Evolutionary conservation across 2,113 vertebrate species (phyloP), one percentile per base, ranked within the genome.

Genomic region (Empidonax traillii): DNA sequence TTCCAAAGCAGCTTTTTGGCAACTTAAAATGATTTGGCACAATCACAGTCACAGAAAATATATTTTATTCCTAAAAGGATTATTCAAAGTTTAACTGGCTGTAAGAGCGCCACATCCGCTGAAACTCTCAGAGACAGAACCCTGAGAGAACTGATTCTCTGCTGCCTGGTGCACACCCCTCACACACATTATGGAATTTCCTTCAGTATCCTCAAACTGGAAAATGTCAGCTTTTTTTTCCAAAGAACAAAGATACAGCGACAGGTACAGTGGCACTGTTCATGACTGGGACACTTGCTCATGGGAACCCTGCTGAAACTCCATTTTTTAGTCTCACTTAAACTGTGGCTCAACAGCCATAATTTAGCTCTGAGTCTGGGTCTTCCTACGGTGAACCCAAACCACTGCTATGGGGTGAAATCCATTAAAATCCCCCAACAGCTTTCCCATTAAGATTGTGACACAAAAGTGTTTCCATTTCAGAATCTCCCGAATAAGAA

Each of bases 61-160:
- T 85, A 95, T 85, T 95, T 91, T 94, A 90, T 93, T 96, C 95
- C 95, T 97, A 73, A 95, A 96, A 95, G 89, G 95, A 96, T 97
- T 96, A 95, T 97, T 94, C 84, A 91, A 91, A 95, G 89, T 96
- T 94, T 97, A 96, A 91, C 87, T 41, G 84, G 41, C 85, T 96
- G 62, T 89, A 91, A 85, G 87, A 95, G 74, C 6, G 2, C 62
- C 80, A 74, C 68, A 94, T 95, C 63, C 73, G 5, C 77, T 56
- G 69, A 63, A 80, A 90, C 52, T 75, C 73, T 85, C 80, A 80
- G 47, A 75, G 77, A 77, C 6, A 23, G 67, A 90, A 43, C 67
- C 65, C 76, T 68, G 31, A 52, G 52, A 96, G 77, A 87, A 58
- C 31, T 14, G 28, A 74, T 72, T 72, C 74, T 73, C 84, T 76